Percentiles rank a stretch among this genome's conserved stretches.
phyloP scores from a whole-genome alignment of 2,797 vertebrate species.

The Lophotriccus pileatus region DNA sequence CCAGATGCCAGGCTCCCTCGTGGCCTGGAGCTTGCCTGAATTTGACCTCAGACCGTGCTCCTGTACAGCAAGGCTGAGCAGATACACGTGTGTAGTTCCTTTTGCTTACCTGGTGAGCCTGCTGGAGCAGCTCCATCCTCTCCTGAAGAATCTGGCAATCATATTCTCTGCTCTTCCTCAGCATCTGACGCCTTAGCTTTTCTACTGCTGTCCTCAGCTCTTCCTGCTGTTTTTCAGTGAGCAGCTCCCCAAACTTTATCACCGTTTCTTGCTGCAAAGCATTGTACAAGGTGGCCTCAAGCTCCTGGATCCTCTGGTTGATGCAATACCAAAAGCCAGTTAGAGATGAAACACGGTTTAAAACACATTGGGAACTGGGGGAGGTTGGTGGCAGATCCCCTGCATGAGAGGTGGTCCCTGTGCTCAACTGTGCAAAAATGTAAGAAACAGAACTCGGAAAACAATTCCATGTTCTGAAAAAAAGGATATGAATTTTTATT shows the following conservation, averaged over 20 bases:
- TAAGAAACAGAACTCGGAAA: not conserved
- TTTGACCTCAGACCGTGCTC: not conserved
- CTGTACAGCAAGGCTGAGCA: not conserved
- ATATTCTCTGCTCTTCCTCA: slow-evolving; percentile 96
- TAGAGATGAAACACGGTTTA: slow-evolving; percentile 23
- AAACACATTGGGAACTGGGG: not conserved
- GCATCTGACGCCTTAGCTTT: slow-evolving; percentile 95
- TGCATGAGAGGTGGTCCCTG: not conserved
- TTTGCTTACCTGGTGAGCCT: slow-evolving; percentile 90
- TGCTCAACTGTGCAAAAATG: not conserved
- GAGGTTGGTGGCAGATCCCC: not conserved
- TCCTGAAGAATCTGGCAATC: slow-evolving; percentile 98
- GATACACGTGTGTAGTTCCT: not conserved
- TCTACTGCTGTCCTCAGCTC: slow-evolving; percentile 93
- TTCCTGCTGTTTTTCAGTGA: slow-evolving; percentile 92
- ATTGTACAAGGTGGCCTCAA: slow-evolving; percentile 98
- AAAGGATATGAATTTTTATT: not conserved
- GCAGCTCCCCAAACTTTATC: slow-evolving; percentile 92
- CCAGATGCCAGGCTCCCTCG: not conserved
- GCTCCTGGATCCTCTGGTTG: slow-evolving; percentile 96
- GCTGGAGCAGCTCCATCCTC: slow-evolving; percentile 97
- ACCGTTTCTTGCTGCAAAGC: slow-evolving; percentile 98
- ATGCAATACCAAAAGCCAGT: slow-evolving; percentile 67
- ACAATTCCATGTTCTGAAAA: not conserved
- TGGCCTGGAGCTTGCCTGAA: not conserved